These are phyloP conservation scores for Lutjanus campechanus DNA, from an alignment of 2,797 vertebrate genomes.

Conservation along the genomic window DNA sequence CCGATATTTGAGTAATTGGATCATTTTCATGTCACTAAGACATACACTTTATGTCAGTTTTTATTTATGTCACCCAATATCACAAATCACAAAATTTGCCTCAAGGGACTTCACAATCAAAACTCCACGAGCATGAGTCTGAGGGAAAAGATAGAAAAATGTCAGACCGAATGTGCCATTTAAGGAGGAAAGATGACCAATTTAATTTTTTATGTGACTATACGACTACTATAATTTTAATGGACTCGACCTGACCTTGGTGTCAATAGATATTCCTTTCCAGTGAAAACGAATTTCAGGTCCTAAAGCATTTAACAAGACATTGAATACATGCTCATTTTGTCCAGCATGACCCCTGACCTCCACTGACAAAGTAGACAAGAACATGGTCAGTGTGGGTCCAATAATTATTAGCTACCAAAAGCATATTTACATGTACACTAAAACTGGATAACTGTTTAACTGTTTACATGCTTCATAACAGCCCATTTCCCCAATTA, in stretches of 20 bases:
- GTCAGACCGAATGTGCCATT: constrained; percentile 4
- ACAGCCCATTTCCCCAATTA: not conserved
- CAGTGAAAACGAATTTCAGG: constrained; percentile 26
- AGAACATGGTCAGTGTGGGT: not conserved
- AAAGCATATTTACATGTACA: not conserved
- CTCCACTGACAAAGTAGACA: not conserved
- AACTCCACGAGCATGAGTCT: not conserved
- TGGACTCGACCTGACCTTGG: constrained; percentile 24
- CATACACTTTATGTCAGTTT: not conserved
- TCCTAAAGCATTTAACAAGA: constrained; percentile 6
- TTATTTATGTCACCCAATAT: not conserved
- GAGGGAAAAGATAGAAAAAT: not conserved
- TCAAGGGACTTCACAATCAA: not conserved
- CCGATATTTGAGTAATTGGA: not conserved
- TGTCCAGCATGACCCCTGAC: constrained; percentile 16
- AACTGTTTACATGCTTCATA: not conserved
- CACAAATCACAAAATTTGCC: not conserved
- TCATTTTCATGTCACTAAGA: constrained; percentile 12
- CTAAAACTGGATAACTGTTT: not conserved
- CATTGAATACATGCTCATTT: constrained; percentile 14
- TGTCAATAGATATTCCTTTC: constrained; percentile 8
- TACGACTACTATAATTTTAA: not conserved
- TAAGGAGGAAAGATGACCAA: not conserved
- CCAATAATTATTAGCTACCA: not conserved
- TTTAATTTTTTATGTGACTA: constrained; percentile 5